Evolutionary conservation across 2,113 vertebrate species (phyloP).

Genomic region (Cacatua alba): DNA sequence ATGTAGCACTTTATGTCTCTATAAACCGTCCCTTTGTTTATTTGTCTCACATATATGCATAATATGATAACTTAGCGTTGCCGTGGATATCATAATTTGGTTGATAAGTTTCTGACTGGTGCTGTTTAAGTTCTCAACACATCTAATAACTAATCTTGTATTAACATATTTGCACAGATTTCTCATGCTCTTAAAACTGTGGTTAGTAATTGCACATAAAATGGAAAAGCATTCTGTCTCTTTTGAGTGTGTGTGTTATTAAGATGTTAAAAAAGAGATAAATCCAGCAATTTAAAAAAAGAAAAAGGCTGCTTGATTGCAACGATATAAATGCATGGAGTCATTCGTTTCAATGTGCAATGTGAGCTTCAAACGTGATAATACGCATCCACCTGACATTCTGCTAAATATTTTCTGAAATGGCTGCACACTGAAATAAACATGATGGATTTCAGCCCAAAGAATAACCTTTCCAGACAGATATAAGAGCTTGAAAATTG

Average conservation of each 20-base stretch:
- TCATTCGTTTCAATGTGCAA: background rate
- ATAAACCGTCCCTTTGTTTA: background rate
- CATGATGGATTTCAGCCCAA: background rate
- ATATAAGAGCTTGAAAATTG: background rate
- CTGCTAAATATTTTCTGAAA: background rate
- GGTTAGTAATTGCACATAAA: background rate
- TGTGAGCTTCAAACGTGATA: background rate
- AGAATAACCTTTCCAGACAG: background rate
- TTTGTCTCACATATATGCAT: background rate
- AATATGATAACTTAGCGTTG: background rate
- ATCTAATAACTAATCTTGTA: background rate
- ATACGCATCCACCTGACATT: background rate
- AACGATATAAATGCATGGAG: background rate
- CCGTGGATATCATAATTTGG: background rate
- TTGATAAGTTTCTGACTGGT: background rate
- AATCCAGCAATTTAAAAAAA: background rate
- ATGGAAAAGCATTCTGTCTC: background rate
- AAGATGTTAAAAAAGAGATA: background rate
- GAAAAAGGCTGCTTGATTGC: background rate
- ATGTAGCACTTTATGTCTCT: background rate
- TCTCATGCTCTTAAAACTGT: background rate
- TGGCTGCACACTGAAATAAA: background rate
- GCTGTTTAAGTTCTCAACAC: background rate
- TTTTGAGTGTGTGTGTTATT: background rate
- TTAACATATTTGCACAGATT: background rate